Percentiles rank a stretch among this genome's conserved stretches.
Evolutionary conservation across 2,113 vertebrate species (phyloP).

Genomic region (Crotalus horridus): DNA sequence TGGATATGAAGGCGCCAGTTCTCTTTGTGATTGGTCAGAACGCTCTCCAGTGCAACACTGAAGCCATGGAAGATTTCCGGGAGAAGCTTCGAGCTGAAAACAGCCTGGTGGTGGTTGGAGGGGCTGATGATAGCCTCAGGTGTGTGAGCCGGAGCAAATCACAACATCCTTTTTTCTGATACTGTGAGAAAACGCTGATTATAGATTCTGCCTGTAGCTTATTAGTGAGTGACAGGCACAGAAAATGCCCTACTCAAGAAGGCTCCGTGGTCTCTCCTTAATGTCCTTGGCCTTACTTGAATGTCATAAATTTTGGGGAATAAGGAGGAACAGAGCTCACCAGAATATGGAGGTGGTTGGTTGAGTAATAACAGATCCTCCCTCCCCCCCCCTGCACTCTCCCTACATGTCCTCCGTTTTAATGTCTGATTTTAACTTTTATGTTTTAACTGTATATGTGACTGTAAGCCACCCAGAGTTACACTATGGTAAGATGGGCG

Average conservation of each 20-base stretch:
- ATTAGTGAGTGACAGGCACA: not conserved
- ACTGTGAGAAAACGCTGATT: rapidly evolving
- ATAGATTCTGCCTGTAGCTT: not conserved
- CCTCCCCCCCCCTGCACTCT: not conserved
- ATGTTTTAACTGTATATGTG: not conserved
- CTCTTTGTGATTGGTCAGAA: conserved; percentile 96
- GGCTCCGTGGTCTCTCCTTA: not conserved
- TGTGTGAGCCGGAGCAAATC: conserved; percentile 10
- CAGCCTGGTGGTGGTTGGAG: conserved; percentile 95
- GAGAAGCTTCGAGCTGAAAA: conserved; percentile 94
- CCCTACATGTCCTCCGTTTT: too few relatives aligned
- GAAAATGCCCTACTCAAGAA: not conserved
- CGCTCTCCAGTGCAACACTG: conserved; percentile 85
- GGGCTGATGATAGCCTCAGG: conserved; percentile 95
- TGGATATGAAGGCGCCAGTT: conserved; percentile 97
- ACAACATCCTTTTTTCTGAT: not conserved
- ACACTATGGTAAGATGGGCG: not conserved
- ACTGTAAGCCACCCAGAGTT: not conserved
- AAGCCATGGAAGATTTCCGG: conserved; percentile 95
- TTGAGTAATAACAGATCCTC: not conserved
- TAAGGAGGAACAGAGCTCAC: not conserved
- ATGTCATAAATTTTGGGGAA: not conserved
- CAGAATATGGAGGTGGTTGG: not conserved
- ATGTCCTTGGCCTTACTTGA: not conserved
- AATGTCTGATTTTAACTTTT: not conserved